Evolutionary conservation across 1,140 invertebrate genomes (phyloP).

Genomic region (Aphaenogaster rudis): DNA sequence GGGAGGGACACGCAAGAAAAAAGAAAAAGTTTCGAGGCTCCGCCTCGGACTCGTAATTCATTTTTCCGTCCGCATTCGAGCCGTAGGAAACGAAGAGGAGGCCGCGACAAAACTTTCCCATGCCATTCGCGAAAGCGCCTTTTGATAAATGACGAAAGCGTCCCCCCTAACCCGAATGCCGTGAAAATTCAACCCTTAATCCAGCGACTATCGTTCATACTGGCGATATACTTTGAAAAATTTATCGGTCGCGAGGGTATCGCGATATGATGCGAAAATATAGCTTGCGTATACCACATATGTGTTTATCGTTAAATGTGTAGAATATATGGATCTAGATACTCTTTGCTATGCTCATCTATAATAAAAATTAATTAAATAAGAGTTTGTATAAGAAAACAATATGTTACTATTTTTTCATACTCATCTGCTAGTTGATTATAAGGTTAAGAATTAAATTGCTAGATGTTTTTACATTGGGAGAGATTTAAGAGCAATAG

Average conservation of each 20-base stretch:
- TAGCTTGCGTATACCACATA: conserved; percentile 9
- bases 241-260: conserved; percentile 19
- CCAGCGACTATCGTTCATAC: conserved; percentile 40
- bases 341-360: not conserved
- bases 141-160: conserved; percentile 74
- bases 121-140: conserved; percentile 34
- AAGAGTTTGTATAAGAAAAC: not conserved
- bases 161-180: conserved; percentile 7
- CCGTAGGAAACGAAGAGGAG: conserved; percentile 44
- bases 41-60: conserved; percentile 64
- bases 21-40: conserved; percentile 59
- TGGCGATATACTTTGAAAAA: conserved; percentile 43
- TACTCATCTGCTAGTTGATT: not conserved
- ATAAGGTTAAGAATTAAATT: not conserved
- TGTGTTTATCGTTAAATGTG: conserved; percentile 1
- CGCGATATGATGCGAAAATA: conserved; percentile 33
- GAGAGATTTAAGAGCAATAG: not conserved
- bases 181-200: conserved; percentile 67
- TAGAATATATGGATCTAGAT: not conserved
- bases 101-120: conserved; percentile 66
- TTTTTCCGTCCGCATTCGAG: conserved; percentile 61
- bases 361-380: conserved; percentile 10
- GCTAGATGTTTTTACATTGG: not conserved
- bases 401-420: not conserved
- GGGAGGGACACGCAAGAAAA: conserved; percentile 5